Evolutionary conservation across 2,888 invertebrate species (phyloP), one percentile per base, ranked within the genome.

Genomic region (Ormyrus labotus): DNA sequence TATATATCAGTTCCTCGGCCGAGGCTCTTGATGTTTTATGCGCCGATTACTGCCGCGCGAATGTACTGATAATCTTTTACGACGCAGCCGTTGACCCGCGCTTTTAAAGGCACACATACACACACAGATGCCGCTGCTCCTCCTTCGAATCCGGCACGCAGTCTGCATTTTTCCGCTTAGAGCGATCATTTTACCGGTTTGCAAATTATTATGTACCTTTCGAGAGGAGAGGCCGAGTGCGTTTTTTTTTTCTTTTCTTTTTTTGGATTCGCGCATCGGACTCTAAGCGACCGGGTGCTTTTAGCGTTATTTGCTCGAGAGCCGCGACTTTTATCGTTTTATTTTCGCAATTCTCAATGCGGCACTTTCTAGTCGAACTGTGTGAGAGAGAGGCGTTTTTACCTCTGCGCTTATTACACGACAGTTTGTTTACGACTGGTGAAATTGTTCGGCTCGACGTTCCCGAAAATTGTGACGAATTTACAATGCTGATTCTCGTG

Each of bases 41-140:
- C 78, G 71, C 11, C 75, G 77, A 72, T 77, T 69, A 68, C 73
- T 55, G 72, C 55, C 50, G 10, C 60, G 65, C 75, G 65, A 75
- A 70, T 80, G 47, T 75, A 75, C 80, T 80, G 75, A 80, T 80
- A 80, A 80, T 80, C 75, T 64, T 80, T 80, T 80, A 80, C 69
- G 75, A 80, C 72, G 60, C 10, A 9, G 47, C 13, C 45, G 61
- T 69, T 76, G 68, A 76, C 68, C 73, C 53, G 51, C n/a, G 1
- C 13, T 19, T 19, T 19, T 19, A 19, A 19, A 1, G 19, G 19
- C 19, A 19, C 19, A 19, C 19, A 19, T 1, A 1, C 19, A 19
- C 19, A 19, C 19, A 19, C 19, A 19, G 1, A 19, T 19, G 19
- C 19, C 19, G 19, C 19, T 9, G 19, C 61, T 53, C 61, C 9